Evolutionary conservation across 1,140 invertebrate species (phyloP).

Genomic region (Drosophila prosaltans): DNA sequence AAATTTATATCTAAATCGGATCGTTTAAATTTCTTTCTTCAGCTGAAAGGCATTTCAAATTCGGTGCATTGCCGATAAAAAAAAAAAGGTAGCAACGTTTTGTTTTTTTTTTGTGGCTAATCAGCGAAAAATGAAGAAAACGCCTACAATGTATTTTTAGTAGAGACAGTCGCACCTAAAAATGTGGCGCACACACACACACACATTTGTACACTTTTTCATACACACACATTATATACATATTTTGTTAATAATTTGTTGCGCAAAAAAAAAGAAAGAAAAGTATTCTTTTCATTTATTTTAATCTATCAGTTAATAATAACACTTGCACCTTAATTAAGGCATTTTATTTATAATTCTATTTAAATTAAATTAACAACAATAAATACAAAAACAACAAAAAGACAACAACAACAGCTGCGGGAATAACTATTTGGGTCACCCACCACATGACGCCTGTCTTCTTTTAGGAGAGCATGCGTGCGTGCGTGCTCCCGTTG

Average conservation of each 20-base stretch:
- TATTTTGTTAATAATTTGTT: constrained; percentile 6
- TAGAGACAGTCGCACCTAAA: constrained; percentile 49
- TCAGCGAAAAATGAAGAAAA: constrained; percentile 59
- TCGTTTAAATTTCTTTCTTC: no score
- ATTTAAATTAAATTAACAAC: constrained; percentile 22
- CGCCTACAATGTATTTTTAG: constrained; percentile 77
- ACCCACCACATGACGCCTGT: constrained; percentile 44
- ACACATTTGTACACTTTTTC: constrained; percentile 1
- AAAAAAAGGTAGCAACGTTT: neutral
- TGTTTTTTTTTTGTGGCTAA: constrained; percentile 48
- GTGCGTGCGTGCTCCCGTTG: constrained; percentile 24
- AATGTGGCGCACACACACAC: constrained; percentile 50
- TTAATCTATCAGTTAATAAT: constrained; percentile 9
- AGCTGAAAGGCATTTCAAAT: neutral
- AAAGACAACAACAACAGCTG: constrained; percentile 20
- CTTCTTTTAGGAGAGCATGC: constrained; percentile 26
- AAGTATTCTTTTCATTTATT: neutral
- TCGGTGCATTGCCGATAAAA: neutral
- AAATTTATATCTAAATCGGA: no score
- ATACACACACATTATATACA: neutral
- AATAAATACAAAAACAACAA: constrained; percentile 6
- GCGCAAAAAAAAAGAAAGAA: constrained; percentile 11
- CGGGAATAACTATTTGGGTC: constrained; percentile 46
- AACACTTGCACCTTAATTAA: neutral
- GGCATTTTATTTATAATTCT: constrained; percentile 1